A percentile compares a stretch with the other conserved stretches of the same genome.
Conservation (phyloP, 2,888 invertebrate genomes). For the Scrobipalpa costella region DNA sequence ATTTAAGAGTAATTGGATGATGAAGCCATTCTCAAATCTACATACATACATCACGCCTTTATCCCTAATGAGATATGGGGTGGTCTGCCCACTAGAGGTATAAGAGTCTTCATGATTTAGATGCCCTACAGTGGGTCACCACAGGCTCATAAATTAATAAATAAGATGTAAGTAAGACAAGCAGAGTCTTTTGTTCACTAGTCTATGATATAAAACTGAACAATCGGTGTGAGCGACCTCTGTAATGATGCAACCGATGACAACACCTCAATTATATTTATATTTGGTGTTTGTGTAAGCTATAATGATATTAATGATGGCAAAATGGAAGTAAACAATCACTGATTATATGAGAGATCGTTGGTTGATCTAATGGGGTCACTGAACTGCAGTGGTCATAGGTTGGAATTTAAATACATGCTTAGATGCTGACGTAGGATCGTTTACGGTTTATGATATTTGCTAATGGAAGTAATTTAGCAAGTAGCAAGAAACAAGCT, state of each 20-base stretch:
- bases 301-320: constrained; percentile 19
- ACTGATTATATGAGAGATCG: not conserved
- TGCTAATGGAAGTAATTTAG: not conserved
- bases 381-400: constrained; percentile 10
- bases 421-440: not conserved
- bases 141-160: too few relatives aligned
- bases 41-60: too few relatives aligned
- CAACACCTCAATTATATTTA: constrained; percentile 21
- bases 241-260: constrained; percentile 41
- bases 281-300: constrained; percentile 17
- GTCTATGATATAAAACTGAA: constrained; percentile 28
- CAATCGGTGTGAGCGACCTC: constrained; percentile 43
- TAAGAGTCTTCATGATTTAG: too few relatives aligned
- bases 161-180: not conserved
- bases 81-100: too few relatives aligned
- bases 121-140: too few relatives aligned
- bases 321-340: constrained; percentile 16
- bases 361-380: constrained; percentile 4
- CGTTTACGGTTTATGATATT: not conserved
- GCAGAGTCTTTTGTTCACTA: not conserved
- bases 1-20: too few relatives aligned
- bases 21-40: too few relatives aligned
- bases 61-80: too few relatives aligned
- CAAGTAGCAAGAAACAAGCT: not conserved
- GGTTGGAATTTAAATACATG: constrained; percentile 3